Conservation (phyloP, 2,888 invertebrate genomes). For the Pristionchus fissidentatus region DNA sequence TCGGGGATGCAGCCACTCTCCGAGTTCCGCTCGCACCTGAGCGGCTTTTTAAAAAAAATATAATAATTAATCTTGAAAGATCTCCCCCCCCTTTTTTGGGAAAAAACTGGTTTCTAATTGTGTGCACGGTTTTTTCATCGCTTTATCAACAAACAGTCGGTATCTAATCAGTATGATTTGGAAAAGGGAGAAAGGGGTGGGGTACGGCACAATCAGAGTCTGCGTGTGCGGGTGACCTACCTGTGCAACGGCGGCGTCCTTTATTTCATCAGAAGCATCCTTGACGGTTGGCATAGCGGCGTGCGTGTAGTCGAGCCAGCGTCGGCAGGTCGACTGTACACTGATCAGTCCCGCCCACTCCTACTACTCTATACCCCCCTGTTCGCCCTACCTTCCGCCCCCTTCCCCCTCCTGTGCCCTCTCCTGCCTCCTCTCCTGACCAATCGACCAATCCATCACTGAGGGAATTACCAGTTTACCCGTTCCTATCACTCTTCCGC, state of each 20-base stretch:
- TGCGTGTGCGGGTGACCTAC: not conserved
- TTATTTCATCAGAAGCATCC: slow-evolving; percentile 35
- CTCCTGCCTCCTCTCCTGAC: not conserved
- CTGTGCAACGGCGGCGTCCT: slow-evolving; percentile 30
- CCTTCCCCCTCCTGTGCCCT: not conserved
- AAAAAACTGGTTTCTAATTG: too few species aligned
- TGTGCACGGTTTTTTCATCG: too few species aligned
- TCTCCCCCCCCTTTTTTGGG: too few species aligned
- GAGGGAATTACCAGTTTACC: slow-evolving; percentile 21
- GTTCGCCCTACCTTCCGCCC: not conserved
- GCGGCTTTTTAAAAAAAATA: too few species aligned
- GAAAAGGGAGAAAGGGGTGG: not conserved
- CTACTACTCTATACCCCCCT: slow-evolving; percentile 11
- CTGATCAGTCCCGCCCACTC: not conserved
- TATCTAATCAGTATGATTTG: not conserved
- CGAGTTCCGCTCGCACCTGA: slow-evolving; percentile 52
- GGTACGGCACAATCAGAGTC: too few species aligned
- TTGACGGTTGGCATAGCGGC: not conserved
- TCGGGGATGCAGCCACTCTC: slow-evolving; percentile 55
- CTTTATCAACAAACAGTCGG: too few species aligned
- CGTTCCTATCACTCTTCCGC: not conserved
- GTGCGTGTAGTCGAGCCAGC: not conserved
- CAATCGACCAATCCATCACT: slow-evolving; percentile 9
- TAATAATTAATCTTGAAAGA: too few species aligned
- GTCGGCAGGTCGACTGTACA: not conserved